Base-by-base conservation (phyloP, 1,140 invertebrate species). In the Zaprionus gabonicus region DNA sequence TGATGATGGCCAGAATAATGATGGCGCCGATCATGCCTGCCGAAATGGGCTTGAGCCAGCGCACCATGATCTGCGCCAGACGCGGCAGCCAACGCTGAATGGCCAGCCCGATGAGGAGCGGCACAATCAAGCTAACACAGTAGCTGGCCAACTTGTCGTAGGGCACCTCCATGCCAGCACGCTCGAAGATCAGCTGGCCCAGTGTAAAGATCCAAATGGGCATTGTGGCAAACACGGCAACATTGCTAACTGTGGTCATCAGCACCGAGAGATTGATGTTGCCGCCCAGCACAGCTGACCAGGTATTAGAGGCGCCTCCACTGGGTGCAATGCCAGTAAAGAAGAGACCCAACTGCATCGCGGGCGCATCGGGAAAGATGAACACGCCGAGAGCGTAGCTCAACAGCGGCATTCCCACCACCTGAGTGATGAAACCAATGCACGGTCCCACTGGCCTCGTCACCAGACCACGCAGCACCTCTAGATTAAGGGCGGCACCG, bases 291-390 rank as follows among this genome's bases (percentile, higher is more conserved):
- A 98, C 94, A 69, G 97, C 95, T 1, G 97, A 97, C 97, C 98
- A 99, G 79, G 98, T 98, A 92, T 99, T 99, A n/a, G 97, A 98
- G 12, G 98, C 97, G 2, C 98, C 98, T 1, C 98, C 98, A 34
- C 96, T 98, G 15, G 98, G 98, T 66, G 96, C 96, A 56, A 98
- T 97, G 1, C 98, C 98, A 3, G 97, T 97, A 81, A 98, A 97
- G 93, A 99, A 99, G 87, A 99, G 94, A 0, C 98, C 98, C 75
- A 99, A 93, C 68, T 96, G 95, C 94, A 98, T 94, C 68, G 95
- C 94, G 20, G 95, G 93, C 63, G 94, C 94, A 41, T 95, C 86
- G 1, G 95, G 95, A 92, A 98, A 98, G 10, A 98, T 93, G 15
- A 96, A 77, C 67, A 95, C 94, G 2, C 96, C 97, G 38, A 98